Conservation (phyloP, 1,140 invertebrate genomes). For the Diachasmimorpha longicaudata region DNA sequence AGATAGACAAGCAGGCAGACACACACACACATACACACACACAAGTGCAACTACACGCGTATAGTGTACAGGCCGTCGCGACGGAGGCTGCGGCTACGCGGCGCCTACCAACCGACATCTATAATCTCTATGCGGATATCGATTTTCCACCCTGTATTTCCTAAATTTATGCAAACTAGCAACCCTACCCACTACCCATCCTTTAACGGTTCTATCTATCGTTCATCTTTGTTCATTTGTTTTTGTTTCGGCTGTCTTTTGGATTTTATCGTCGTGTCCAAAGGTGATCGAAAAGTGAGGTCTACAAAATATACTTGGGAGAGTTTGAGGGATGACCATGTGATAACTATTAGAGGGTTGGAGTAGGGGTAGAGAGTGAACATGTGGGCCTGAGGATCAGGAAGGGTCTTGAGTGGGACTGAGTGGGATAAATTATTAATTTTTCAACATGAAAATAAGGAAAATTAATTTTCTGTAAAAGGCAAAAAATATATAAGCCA, state of each 20-base stretch:
- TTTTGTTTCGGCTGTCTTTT: neutral
- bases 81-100: conserved; percentile 64
- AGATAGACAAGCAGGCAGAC: neutral
- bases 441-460: no score
- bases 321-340: no score
- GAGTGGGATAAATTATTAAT: no score
- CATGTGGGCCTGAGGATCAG: no score
- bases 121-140: conserved; percentile 66
- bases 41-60: conserved; percentile 47
- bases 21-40: conserved; percentile 24
- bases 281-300: no score
- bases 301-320: no score
- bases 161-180: conserved; percentile 65
- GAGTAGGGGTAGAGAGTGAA: no score
- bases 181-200: conserved; percentile 31
- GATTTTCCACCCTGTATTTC: conserved; percentile 63
- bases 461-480: no score
- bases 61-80: conserved; percentile 60
- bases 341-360: no score
- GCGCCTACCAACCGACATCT: conserved; percentile 65
- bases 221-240: conserved; percentile 16
- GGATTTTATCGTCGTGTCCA: neutral
- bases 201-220: neutral
- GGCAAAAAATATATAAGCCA: no score
- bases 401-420: no score